Evolutionary conservation across 2,888 invertebrate species (phyloP), one percentile per base, ranked within the genome.

Genomic region (Orthosia cruda): DNA sequence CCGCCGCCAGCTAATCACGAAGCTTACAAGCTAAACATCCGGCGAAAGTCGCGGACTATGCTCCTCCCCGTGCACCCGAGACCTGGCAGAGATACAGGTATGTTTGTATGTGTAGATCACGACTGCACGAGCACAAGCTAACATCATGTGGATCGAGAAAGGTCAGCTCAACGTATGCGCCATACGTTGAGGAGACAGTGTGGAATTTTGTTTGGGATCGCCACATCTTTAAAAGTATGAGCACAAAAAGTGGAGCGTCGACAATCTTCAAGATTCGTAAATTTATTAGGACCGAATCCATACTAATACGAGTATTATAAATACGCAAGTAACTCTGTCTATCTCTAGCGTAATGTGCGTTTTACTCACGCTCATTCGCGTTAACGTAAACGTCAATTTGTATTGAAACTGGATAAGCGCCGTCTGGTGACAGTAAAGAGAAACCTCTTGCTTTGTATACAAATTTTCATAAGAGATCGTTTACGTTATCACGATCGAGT

Each of bases 1-100:
- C 73, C 71, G 81, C 80, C 84, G 73, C 62, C 58, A 84, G 83
- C 84, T 83, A 84, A 84, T 85, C 87, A 84, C 86, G 85, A 83
- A 76, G 65, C 55, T 55, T 66, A 71, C 80, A 63, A 76, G 67
- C 50, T 71, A 70, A 68, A 66, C 67, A 61, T 70, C 54, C 69
- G 70, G 83, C 75, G 83, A 83, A 83, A 83, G 83, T 75, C 69
- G 15, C 67, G n/a, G 65, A 78, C 40, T 18, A 45, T 70, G 63
- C 71, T 74, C 68, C 82, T 81, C 59, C 81, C 74, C 58, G 7
- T 66, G 58, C 61, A 74, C 61, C 71, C 71, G 71, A 67, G 74
- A 70, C 77, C 71, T 70, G 68, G 26, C 71, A 67, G 63, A 9
- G 9, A 9, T 40, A 40, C 12, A 74, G 71, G 66, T 81, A 71